Evolutionary conservation across 2,797 vertebrate genomes (phyloP), one percentile per base, ranked within the genome.

Genomic region (Poeciliopsis presidionis): DNA sequence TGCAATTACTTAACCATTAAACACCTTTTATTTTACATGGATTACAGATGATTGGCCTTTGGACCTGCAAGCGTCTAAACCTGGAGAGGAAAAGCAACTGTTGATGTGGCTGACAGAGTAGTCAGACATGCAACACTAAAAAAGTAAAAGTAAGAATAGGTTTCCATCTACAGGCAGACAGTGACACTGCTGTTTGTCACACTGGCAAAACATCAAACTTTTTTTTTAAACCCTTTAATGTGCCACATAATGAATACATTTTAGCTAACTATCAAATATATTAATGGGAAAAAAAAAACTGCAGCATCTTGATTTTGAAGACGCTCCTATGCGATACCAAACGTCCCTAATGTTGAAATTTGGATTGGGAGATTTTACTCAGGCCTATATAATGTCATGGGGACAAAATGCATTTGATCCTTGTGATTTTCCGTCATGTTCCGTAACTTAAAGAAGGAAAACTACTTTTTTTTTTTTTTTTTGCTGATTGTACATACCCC

Each of bases 151-250:
- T 70, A 45, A 45, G 67, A 13, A 70, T n/a, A 45, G 39, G 67
- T 70, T 45, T 43, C 67, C 67, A 70, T 70, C 67, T 70, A n/a
- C 67, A 70, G 39, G 67, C 22, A 45, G 22, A 45, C n/a, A 14
- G 25, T 70, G 67, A 25, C 43, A 70, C 9, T 70, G 41, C 67
- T 11, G 63, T 39, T 67, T 63, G 14, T 63, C 33, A 16, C 59
- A 14, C 28, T 5, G 18, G 57, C 57, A 61, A 61, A 61, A 14
- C 13, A 2, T 59, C 57, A 59, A 59, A 5, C 12, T 1, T 46
- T 4, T 41, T 39, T 7, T 46, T 30, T 13, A 11, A 28, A n/a
- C 1, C 8, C 28, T 63, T 63, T 18, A 63, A 63, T 63, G 28
- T 63, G 14, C 13, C 13, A 63, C 18, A 63, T 33, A 63, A 33